These are phyloP conservation scores for Nemapogon koenigi DNA, from an alignment of 2,888 invertebrate genomes.

Conservation along the genomic window DNA sequence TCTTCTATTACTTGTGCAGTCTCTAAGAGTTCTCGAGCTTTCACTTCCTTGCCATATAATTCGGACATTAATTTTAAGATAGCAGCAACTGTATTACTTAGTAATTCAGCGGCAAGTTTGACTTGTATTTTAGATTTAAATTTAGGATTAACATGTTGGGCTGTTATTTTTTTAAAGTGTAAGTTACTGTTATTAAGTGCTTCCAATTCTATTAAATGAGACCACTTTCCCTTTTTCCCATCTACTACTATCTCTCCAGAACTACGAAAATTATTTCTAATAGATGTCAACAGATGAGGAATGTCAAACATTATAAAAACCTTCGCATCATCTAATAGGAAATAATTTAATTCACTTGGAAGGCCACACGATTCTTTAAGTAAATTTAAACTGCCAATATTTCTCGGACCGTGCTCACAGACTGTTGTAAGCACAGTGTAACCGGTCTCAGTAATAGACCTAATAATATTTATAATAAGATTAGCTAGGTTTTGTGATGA, in stretches of 20 bases:
- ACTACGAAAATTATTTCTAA: constrained; percentile 11
- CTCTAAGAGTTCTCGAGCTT: constrained; percentile 11
- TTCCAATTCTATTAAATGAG: constrained; percentile 10
- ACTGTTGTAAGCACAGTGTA: constrained; percentile 13
- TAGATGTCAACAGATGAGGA: constrained; percentile 14
- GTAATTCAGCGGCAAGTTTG: constrained; percentile 17
- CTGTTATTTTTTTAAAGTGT: constrained; percentile 9
- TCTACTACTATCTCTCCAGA: constrained; percentile 4
- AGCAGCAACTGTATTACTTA: constrained; percentile 18
- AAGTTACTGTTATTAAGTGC: too few species aligned
- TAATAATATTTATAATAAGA: constrained; percentile 13
- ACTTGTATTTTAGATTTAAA: constrained; percentile 17
- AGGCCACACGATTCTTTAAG: constrained; percentile 5
- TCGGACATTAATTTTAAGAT: constrained; percentile 14
- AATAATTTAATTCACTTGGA: constrained; percentile 8
- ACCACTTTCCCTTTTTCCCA: constrained; percentile 11
- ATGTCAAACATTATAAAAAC: constrained; percentile 12
- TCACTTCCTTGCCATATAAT: constrained; percentile 1
- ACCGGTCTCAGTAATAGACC: constrained; percentile 5
- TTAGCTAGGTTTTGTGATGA: constrained; percentile 11
- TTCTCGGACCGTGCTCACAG: constrained; percentile 17
- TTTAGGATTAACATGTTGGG: too few species aligned
- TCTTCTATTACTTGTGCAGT: constrained; percentile 14
- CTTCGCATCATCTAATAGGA: constrained; percentile 9
- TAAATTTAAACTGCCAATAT: constrained; percentile 12